Evolutionary conservation across 2,888 invertebrate genomes (phyloP).

Genomic region (Colletes collaris): DNA sequence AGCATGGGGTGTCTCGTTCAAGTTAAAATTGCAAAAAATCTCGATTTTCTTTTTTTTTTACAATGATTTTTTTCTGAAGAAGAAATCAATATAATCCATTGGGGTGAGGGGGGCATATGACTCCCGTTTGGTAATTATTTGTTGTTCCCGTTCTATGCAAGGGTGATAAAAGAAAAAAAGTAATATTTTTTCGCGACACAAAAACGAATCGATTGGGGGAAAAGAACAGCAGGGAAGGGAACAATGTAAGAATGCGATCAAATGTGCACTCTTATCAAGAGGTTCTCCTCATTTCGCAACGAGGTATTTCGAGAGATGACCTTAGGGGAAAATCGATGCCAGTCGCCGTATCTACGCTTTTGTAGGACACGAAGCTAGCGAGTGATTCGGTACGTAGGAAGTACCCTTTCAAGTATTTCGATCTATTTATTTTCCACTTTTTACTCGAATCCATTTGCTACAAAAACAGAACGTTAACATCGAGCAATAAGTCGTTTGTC

Average conservation of each 20-base stretch:
- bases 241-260: constrained; percentile 44
- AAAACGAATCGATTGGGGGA: constrained; percentile 20
- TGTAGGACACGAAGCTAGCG: constrained; percentile 53
- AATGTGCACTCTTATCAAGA: constrained; percentile 48
- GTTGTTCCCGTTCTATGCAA: too few species aligned
- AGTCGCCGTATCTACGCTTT: constrained; percentile 51
- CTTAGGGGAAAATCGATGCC: constrained; percentile 72
- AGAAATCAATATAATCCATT: too few species aligned
- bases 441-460: too few species aligned
- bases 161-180: neutral
- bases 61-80: too few species aligned
- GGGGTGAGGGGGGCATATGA: too few species aligned
- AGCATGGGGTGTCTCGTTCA: too few species aligned
- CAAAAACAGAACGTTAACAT: too few species aligned
- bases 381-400: constrained; percentile 36
- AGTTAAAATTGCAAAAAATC: too few species aligned
- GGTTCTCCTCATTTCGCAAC: constrained; percentile 37
- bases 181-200: constrained; percentile 13
- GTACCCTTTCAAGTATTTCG: constrained; percentile 13
- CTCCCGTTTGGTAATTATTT: too few species aligned
- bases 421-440: neutral
- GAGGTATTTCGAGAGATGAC: constrained; percentile 67
- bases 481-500: too few species aligned
- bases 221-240: constrained; percentile 19
- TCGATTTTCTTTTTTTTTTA: too few species aligned